Conservation (phyloP, 2,797 vertebrate species). For the Coranthus polyacanthus region DNA sequence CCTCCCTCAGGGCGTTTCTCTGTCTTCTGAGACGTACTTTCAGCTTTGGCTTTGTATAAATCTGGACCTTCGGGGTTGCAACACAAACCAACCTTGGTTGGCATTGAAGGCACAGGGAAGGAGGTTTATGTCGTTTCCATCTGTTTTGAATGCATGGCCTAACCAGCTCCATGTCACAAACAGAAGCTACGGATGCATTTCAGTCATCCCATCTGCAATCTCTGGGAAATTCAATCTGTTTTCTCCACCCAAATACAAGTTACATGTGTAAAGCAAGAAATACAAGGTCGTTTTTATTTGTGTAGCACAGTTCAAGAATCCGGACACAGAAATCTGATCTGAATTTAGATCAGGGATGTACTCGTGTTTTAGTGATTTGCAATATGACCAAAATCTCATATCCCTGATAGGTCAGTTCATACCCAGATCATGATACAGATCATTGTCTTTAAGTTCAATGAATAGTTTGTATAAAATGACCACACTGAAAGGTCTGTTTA, state of each 20-base stretch:
- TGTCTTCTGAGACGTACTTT: constrained; percentile 50
- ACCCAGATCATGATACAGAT: too few species aligned
- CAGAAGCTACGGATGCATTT: constrained; percentile 29
- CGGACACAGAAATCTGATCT: constrained; percentile 34
- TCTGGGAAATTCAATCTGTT: constrained; percentile 31
- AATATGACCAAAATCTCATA: too few species aligned
- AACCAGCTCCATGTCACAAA: constrained; percentile 25
- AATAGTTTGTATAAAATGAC: too few species aligned
- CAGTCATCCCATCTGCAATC: constrained; percentile 17
- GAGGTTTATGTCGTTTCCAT: constrained; percentile 29
- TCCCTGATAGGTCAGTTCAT: too few species aligned
- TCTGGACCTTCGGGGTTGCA: constrained; percentile 57
- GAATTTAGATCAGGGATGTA: constrained; percentile 1
- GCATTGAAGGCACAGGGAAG: constrained; percentile 20
- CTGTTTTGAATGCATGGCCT: constrained; percentile 37
- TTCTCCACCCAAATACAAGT: constrained; percentile 6
- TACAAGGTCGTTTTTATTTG: constrained; percentile 20
- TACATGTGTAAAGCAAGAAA: constrained; percentile 33
- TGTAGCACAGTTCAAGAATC: constrained; percentile 9
- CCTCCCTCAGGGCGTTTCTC: constrained; percentile 41
- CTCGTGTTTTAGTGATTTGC: not conserved
- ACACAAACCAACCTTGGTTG: constrained; percentile 45
- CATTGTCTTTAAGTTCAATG: too few species aligned
- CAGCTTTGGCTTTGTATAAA: constrained; percentile 58
- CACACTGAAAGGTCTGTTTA: too few species aligned